These are phyloP conservation scores for Neostethus bicornis DNA, from an alignment of 2,797 vertebrate genomes.

Conservation along the genomic window DNA sequence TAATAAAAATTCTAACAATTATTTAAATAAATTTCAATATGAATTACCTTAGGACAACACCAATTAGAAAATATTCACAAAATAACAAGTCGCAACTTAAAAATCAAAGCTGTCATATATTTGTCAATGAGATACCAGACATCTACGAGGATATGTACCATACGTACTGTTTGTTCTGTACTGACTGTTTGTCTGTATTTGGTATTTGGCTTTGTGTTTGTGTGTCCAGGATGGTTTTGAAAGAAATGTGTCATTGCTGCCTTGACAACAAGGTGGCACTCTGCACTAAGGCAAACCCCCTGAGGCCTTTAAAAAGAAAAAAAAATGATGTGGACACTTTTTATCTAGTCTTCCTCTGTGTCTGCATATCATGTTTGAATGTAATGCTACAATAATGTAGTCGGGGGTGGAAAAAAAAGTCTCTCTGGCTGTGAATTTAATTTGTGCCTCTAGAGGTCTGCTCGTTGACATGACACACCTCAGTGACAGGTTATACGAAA, in stretches of 20 bases:
- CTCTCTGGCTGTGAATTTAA: constrained; percentile 24
- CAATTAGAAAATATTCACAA: too few relatives aligned
- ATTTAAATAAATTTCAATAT: too few relatives aligned
- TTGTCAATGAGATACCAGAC: constrained; percentile 31
- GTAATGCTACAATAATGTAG: constrained; percentile 38
- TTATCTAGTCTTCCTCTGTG: constrained; percentile 44
- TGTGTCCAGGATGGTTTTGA: constrained; percentile 66
- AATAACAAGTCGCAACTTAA: constrained; percentile 6
- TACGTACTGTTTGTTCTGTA: constrained; percentile 34
- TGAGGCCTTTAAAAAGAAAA: constrained; percentile 62
- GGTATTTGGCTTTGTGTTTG: constrained; percentile 46
- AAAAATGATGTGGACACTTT: constrained; percentile 71
- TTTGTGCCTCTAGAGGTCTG: constrained; percentile 28
- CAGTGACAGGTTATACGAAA: not conserved
- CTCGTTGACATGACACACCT: not conserved
- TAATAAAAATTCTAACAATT: too few relatives aligned
- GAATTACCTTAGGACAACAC: not conserved
- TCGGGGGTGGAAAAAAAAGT: constrained; percentile 30
- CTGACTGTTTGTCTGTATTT: constrained; percentile 50
- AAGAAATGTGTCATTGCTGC: constrained; percentile 81
- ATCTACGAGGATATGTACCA: constrained; percentile 14
- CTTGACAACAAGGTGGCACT: constrained; percentile 88
- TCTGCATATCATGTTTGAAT: constrained; percentile 39
- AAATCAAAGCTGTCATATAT: constrained; percentile 22
- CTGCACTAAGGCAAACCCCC: constrained; percentile 84